Conservation (phyloP, 2,797 vertebrate genomes). For the Sebastolobus altivelis region DNA sequence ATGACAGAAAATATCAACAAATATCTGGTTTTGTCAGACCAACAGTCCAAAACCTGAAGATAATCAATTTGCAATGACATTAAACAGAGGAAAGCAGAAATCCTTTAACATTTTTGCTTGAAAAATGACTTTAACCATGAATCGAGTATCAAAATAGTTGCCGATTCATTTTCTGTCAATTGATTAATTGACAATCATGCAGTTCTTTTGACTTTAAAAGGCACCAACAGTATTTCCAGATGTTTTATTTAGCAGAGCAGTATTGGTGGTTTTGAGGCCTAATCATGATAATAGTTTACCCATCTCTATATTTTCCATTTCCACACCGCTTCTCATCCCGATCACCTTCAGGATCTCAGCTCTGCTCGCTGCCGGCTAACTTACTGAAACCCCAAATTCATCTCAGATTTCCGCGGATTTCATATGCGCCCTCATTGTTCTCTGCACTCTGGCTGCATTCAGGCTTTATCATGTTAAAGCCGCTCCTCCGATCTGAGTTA, state of each 20-base stretch:
- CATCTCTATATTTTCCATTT: constrained; percentile 17
- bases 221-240: neutral
- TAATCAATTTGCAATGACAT: neutral
- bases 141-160: neutral
- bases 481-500: constrained; percentile 80
- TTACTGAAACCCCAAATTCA: constrained; percentile 77
- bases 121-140: neutral
- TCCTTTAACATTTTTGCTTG: neutral
- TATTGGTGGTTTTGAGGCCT: constrained; percentile 12
- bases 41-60: neutral
- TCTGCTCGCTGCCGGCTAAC: constrained; percentile 57
- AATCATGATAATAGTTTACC: constrained; percentile 14
- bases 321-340: constrained; percentile 28
- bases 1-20: neutral
- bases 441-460: constrained; percentile 70
- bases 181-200: neutral
- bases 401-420: constrained; percentile 79
- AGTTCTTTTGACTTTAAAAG: neutral
- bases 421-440: constrained; percentile 70
- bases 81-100: neutral
- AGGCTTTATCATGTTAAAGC: constrained; percentile 79
- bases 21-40: neutral
- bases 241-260: neutral
- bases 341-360: constrained; percentile 52
- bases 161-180: neutral